Conservation (phyloP, 2,797 vertebrate species). For the Avahi laniger region DNA sequence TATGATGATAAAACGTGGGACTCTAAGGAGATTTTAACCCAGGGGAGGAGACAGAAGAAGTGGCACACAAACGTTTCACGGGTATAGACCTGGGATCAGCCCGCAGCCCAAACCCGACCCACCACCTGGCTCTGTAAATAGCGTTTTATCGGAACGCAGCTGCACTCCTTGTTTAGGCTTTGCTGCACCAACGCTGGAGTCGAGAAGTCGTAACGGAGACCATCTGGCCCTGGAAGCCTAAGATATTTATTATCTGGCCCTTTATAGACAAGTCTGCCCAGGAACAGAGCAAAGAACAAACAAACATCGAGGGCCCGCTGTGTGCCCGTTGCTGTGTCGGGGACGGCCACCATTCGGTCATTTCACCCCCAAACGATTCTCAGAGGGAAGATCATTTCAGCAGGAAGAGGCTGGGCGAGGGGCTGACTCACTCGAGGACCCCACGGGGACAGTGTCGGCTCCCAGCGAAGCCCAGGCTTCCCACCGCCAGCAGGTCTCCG, state of each 20-base stretch:
- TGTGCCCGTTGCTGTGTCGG: neutral
- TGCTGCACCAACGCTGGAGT: neutral
- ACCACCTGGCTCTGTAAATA: neutral
- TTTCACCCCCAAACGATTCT: neutral
- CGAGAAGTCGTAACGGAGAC: neutral
- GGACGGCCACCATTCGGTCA: neutral
- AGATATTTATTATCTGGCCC: neutral
- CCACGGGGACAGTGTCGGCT: too few relatives aligned
- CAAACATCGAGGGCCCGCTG: rapidly evolving
- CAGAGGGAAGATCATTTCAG: neutral
- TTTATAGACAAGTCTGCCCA: neutral
- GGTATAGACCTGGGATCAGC: rapidly evolving
- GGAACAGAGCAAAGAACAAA: neutral
- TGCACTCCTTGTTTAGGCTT: neutral
- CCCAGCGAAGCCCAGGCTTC: neutral
- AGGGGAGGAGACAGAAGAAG: neutral
- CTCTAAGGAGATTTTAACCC: neutral
- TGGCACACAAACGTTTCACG: too few relatives aligned
- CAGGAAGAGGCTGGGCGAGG: neutral
- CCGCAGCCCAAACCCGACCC: neutral
- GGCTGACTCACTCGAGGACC: neutral
- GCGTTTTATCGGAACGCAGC: neutral
- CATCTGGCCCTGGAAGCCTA: neutral
- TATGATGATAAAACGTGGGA: neutral
- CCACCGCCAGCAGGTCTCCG: neutral